These are phyloP conservation scores for Sarcophilus harrisii DNA, from an alignment of 2,797 vertebrate species.

Conservation along the genomic window DNA sequence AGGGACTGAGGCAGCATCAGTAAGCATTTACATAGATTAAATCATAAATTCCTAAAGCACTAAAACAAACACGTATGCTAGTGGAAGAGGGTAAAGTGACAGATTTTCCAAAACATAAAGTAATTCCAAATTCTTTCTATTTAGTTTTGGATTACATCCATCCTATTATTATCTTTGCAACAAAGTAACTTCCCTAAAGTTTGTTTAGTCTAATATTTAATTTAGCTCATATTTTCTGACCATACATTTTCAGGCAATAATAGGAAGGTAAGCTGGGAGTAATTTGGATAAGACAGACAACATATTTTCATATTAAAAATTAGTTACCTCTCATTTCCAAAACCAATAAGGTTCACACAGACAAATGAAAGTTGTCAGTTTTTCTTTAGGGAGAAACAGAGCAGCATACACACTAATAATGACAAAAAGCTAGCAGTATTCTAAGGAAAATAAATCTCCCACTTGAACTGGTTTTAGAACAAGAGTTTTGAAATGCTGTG, in stretches of 20 bases:
- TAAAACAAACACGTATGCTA: neutral
- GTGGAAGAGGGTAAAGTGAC: neutral
- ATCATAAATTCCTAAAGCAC: neutral
- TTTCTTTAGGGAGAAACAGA: constrained; percentile 1
- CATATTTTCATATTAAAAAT: neutral
- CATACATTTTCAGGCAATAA: neutral
- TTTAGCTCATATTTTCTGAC: neutral
- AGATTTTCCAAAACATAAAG: neutral
- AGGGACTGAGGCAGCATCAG: neutral
- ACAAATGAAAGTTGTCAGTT: neutral
- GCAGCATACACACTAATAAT: neutral
- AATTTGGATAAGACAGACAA: neutral
- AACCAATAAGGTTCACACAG: neutral
- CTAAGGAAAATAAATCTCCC: neutral
- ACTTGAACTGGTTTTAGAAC: neutral
- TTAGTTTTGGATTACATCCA: neutral
- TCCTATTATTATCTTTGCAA: neutral
- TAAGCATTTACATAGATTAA: neutral
- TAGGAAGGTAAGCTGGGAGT: neutral
- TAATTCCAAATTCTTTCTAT: constrained; percentile 2
- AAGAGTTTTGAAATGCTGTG: neutral
- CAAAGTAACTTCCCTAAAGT: neutral
- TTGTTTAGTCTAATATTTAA: neutral
- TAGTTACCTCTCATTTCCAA: neutral
- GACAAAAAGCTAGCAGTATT: neutral